Evolutionary conservation across 1,140 invertebrate genomes (phyloP).

Genomic region (Scaptomyza montana): DNA sequence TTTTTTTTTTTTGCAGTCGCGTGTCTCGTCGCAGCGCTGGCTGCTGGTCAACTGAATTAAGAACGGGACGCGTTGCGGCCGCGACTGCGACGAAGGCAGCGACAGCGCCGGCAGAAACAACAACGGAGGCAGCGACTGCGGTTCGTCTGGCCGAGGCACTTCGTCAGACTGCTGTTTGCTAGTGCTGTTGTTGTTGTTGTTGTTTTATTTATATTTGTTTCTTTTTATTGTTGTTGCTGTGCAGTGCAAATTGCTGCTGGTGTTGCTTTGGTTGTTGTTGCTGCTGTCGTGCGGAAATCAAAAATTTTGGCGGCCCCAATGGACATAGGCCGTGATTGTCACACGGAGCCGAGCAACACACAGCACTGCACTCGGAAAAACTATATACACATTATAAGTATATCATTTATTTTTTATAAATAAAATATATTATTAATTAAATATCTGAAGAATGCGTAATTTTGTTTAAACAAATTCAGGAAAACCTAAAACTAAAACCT

Average conservation of each 20-base stretch:
- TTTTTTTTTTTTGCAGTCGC: constrained; percentile 54
- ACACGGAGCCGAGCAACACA: constrained; percentile 31
- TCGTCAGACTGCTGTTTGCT: constrained; percentile 25
- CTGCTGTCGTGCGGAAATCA: constrained; percentile 68
- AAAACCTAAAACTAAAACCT: too few species aligned
- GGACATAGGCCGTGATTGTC: constrained; percentile 58
- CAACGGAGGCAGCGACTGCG: constrained; percentile 21
- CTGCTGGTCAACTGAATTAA: constrained; percentile 83
- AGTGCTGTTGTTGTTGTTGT: constrained; percentile 23
- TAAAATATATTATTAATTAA: too few species aligned
- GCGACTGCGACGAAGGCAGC: constrained; percentile 47
- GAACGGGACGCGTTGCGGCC: constrained; percentile 62
- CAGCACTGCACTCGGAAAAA: not conserved
- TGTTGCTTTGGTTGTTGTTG: constrained; percentile 24
- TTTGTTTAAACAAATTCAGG: too few species aligned
- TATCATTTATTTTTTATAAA: too few species aligned
- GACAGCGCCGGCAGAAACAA: constrained; percentile 27
- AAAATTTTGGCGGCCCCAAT: constrained; percentile 71
- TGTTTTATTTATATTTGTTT: constrained; percentile 36
- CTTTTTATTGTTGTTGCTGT: constrained; percentile 23
- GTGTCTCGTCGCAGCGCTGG: constrained; percentile 74
- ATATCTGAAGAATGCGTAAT: too few species aligned
- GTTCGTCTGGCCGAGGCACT: constrained; percentile 61
- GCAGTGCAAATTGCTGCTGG: constrained; percentile 68
- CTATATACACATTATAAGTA: not conserved